Base-by-base conservation (phyloP, 2,888 invertebrate genomes). In the Pterobdella sp. region DNA sequence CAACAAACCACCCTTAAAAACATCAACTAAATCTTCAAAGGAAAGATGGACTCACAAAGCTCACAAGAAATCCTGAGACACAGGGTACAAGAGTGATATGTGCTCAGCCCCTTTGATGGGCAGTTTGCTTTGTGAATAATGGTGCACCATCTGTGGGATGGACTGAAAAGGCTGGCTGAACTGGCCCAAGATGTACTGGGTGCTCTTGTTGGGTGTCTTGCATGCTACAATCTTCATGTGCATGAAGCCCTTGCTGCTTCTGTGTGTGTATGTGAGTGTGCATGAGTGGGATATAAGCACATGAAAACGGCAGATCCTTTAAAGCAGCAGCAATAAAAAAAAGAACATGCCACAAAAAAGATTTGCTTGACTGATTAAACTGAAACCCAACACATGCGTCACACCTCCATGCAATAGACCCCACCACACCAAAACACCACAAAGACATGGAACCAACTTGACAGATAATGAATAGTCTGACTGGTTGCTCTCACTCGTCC, bases 31-130 rank as follows among this genome's bases (percentile, higher is more conserved):
- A 7, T 14, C 42, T 18, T 14, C 42, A 42, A 42, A 42, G 42
- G n/a, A 42, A 7, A 18, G 42, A 7, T 14, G 18, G 42, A 2
- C 2, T 32, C 65, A 34, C 34, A 31, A 60, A 34, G n/a, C 65
- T 78, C 77, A 78, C 66, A 78, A 75, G 26, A 76, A 73, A 65
- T 78, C 77, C 56, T 78, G 74, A 42, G 74, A 73, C 76, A 95
- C 89, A 69, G 95, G 95, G 83, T 93, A 91, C 77, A 93, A 88
- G 77, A 96, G 88, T 82, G 93, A 92, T 91, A 96, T 94, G 85
- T 95, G 94, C 84, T 94, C 94, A 32, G 94, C 94, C 72, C 95
- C 94, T 78, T 93, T 88, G 73, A 96, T 94, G 68, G 95, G 95
- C 78, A 96, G 88, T 80, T 93, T 89, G 85, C 94, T 93, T 72